Base-by-base conservation (phyloP, 2,113 vertebrate species). In the Tragelaphus scriptus region DNA sequence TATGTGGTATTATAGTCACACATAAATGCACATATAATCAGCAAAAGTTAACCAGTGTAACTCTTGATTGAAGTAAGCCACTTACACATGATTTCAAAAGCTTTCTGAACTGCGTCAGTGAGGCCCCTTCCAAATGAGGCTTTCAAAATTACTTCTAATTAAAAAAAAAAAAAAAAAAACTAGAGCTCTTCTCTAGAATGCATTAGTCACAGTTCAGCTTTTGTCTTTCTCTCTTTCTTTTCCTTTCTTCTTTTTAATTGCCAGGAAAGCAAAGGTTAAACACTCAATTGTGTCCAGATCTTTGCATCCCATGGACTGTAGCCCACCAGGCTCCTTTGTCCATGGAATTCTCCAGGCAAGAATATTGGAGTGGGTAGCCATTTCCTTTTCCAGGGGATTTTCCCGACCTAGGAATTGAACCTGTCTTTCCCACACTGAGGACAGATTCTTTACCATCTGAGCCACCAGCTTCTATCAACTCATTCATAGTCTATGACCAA, bases 101-200 rank as follows among this genome's bases (percentile, higher is more conserved):
- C 36, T 47, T 63, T 26, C 19, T 92, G 47, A 88, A 59, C 17
- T 90, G n/a, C 11, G 77, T 95, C n/a, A 49, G 5, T 61, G 49
- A 96, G 32, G 11, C 26, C 44, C 30, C 30, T 92, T 96, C 91
- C 56, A 85, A 85, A 91, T 19, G 49, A 96, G 32, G 36, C 28
- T 97, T 95, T 84, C 82, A 94, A 94, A 97, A 91, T 92, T 55
- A 85, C 14, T 94, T 97, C 82, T 63, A 96, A 85, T 90, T 88
- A 1, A 23, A 81, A 36, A 28, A 65, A 23, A 81, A 36, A 28
- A 65, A 88, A 32, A 88, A 36, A 2, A 82, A 93, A 23, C 2
- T 59, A 87, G 49, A 87, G 51, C 23, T 94, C 40, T 26, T 93
- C 16, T 84, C 15, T 87, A 90, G 82, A 40, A 75, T 23, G 6